phyloP scores from a whole-genome alignment of 2,113 vertebrate genomes.

The Panthera tigris region DNA sequence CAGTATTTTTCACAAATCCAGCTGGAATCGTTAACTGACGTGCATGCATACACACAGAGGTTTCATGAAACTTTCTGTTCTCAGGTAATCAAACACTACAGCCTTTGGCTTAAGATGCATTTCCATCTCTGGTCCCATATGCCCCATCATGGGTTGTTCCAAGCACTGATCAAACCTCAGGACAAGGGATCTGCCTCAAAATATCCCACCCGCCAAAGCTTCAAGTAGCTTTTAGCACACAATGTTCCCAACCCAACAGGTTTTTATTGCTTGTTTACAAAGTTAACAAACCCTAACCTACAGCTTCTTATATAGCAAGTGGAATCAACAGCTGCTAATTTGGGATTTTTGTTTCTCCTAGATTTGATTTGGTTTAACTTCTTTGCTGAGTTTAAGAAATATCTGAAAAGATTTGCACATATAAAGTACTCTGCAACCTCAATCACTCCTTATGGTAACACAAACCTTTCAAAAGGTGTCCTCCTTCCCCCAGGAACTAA shows the following conservation, averaged over 20 bases:
- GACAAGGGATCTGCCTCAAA: not conserved
- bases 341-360: not conserved
- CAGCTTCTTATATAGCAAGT: not conserved
- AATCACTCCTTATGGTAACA: not conserved
- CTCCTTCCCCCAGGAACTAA: not conserved
- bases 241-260: not conserved
- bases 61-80: not conserved
- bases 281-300: not conserved
- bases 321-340: constrained; percentile 14
- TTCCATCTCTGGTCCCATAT: not conserved
- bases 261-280: constrained; percentile 28
- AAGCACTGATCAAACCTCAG: constrained; percentile 17
- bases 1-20: not conserved
- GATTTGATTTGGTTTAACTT: not conserved
- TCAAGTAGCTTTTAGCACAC: not conserved
- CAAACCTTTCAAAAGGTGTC: constrained; percentile 25
- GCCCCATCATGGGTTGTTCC: not conserved
- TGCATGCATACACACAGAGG: not conserved
- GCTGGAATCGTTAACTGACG: constrained; percentile 22
- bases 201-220: not conserved
- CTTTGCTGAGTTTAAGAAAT: not conserved
- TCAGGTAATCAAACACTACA: not conserved
- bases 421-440: not conserved
- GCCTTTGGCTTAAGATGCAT: not conserved
- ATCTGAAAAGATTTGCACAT: not conserved